Evolutionary conservation across 2,888 invertebrate genomes (phyloP).

Genomic region (Drosophila koepferae): DNA sequence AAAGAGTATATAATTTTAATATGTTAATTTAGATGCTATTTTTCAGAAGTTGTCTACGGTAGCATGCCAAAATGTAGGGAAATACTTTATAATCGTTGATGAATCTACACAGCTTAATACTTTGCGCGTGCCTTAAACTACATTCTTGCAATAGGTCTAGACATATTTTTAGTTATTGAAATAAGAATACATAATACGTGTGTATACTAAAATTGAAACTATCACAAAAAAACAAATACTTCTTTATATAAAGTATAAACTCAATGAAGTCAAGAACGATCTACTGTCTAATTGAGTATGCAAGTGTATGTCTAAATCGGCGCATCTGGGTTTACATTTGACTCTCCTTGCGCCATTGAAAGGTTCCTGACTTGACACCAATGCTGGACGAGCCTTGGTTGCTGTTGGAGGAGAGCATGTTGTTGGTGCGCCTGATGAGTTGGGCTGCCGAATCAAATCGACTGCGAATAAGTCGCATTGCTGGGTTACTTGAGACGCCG

Average conservation of each 20-base stretch:
- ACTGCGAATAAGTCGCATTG: conserved; percentile 90
- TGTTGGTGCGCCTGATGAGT: conserved; percentile 85
- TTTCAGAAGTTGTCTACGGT: conserved; percentile 52
- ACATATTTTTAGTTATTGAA: conserved; percentile 47
- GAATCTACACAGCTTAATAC: conserved; percentile 62
- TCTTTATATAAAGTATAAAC: conserved; percentile 64
- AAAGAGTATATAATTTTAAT: conserved; percentile 1
- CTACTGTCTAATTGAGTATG: conserved; percentile 52
- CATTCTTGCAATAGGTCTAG: conserved; percentile 51
- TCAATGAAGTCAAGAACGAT: conserved; percentile 45
- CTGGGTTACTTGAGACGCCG: conserved; percentile 94
- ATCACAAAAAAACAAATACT: conserved; percentile 79
- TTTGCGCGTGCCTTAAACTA: conserved; percentile 70
- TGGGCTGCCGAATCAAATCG: conserved; percentile 86
- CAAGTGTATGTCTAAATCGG: conserved; percentile 32
- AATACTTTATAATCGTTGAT: conserved; percentile 39
- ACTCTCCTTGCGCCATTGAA: conserved; percentile 86
- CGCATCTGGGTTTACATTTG: conserved; percentile 82
- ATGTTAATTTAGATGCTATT: conserved; percentile 46
- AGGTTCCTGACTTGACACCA: conserved; percentile 86
- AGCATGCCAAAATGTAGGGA: conserved; percentile 62
- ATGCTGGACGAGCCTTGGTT: conserved; percentile 85
- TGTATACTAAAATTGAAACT: conserved; percentile 77
- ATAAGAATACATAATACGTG: conserved; percentile 50
- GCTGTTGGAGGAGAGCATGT: conserved; percentile 84